Conservation (phyloP, 2,113 vertebrate genomes). For the Alexandromys fortis region DNA sequence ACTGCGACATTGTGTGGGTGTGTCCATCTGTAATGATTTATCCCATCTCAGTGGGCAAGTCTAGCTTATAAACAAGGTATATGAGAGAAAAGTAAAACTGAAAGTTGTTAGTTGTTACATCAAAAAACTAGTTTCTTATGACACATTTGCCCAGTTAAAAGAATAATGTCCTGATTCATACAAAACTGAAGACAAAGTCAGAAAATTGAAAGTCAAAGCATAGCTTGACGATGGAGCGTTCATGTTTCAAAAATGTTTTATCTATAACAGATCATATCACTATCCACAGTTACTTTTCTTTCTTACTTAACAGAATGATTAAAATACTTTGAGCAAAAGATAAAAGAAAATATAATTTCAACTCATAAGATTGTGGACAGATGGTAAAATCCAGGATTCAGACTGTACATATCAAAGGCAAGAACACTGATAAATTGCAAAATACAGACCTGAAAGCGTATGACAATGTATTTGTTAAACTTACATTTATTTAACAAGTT, state of each 20-base stretch:
- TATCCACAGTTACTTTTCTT: background rate
- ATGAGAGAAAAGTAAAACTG: background rate
- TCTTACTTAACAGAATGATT: constrained; percentile 1
- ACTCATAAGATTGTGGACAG: constrained; percentile 2
- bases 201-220: background rate
- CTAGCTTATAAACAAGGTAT: background rate
- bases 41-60: background rate
- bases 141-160: background rate
- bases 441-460: background rate
- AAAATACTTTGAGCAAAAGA: background rate
- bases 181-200: background rate
- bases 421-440: background rate
- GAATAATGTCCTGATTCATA: background rate
- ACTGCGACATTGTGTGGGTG: accelerated
- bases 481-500: background rate
- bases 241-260: background rate
- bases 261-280: background rate
- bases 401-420: background rate
- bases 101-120: background rate
- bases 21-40: background rate
- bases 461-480: background rate
- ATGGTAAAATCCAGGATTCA: background rate
- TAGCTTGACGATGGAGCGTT: background rate
- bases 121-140: background rate
- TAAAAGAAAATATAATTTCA: background rate